Percentiles rank a stretch among this genome's conserved stretches.
phyloP scores from a whole-genome alignment of 2,888 invertebrate genomes.

The Hydrotaea diabolus region DNA sequence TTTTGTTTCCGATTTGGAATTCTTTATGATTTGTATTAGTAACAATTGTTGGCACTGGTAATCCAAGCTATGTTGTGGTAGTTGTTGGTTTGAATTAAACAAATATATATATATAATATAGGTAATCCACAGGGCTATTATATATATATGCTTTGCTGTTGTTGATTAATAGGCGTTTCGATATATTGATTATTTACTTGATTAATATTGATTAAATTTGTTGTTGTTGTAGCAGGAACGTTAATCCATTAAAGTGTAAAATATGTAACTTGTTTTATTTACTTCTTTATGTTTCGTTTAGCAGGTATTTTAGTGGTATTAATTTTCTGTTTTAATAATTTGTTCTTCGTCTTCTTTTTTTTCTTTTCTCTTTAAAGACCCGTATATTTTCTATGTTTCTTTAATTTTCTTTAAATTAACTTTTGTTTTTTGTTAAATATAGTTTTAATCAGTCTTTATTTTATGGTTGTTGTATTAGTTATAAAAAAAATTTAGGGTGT shows the following conservation, averaged over 20 bases:
- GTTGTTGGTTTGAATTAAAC: conserved; percentile 62
- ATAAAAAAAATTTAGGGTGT: conserved; percentile 51
- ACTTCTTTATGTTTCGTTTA: conserved; percentile 44
- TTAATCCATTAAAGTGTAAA: conserved; percentile 76
- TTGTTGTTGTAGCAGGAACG: conserved; percentile 74
- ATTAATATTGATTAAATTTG: conserved; percentile 60
- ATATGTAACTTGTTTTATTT: conserved; percentile 56
- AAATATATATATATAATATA: conserved; percentile 68
- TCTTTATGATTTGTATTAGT: conserved; percentile 21
- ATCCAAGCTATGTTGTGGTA: conserved; percentile 73
- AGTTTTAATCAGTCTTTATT: conserved; percentile 64
- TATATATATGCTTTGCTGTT: conserved; percentile 58
- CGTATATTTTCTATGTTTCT: conserved; percentile 56
- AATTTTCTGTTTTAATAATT: conserved; percentile 39
- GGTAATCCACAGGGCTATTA: conserved; percentile 73
- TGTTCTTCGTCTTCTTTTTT: conserved; percentile 34
- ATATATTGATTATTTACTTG: conserved; percentile 41
- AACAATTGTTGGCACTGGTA: conserved; percentile 79
- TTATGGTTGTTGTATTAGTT: conserved; percentile 49
- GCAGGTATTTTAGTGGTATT: conserved; percentile 67
- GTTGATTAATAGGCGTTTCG: conserved; percentile 51
- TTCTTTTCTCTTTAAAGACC: conserved; percentile 60
- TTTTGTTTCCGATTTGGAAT: conserved; percentile 51
- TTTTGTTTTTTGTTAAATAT: conserved; percentile 46
- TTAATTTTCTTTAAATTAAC: conserved; percentile 37